Base-by-base conservation (phyloP, 2,113 vertebrate species). In the Prietella phreatophila region DNA sequence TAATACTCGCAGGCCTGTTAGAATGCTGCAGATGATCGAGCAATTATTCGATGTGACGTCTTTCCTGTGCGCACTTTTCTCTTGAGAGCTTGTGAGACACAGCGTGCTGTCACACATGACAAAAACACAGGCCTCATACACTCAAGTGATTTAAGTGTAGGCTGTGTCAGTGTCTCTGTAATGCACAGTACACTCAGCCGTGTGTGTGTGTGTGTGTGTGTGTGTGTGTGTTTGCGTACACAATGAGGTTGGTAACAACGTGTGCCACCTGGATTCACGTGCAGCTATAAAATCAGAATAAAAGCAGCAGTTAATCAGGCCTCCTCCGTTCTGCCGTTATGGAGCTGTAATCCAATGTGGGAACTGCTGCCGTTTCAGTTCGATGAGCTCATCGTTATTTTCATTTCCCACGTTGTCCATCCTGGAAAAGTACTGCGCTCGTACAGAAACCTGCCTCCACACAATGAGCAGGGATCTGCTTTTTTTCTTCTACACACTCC, bases 21-120 rank as follows among this genome's bases (percentile, higher is more conserved):
- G 71, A 89, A 83, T 50, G 42, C 83, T 50, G 58, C 61, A 87
- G 89, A 85, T n/a, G 36, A 91, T 63, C 85, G 85, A 93, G 93
- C 86, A 91, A 90, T 92, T 91, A 91, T 85, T 90, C 83, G 13
- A 53, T 80, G 56, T 17, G 65, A 33, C 33, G 15, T 71, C 7
- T 73, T 73, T 9, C 69, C 17, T 73, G 17, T 73, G 17, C 33
- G 15, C 6, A 10, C 33, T 73, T 39, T 73, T 20, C 33, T 73
- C 30, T 17, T 9, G 33, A 73, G 17, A 39, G 69, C 69, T 73
- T 33, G 39, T 67, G 65, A 73, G 33, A 73, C 69, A 39, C 33
- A 36, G 33, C 67, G 36, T 39, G 17, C 33, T 15, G 55, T 69
- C 65, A 71, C 8, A 25, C 73, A 71, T 85, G 83, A 85, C 85